Percentiles rank a stretch among this genome's conserved stretches.
These are phyloP conservation scores for Manis javanica DNA, from an alignment of 2,797 vertebrate genomes.

Conservation along the genomic window DNA sequence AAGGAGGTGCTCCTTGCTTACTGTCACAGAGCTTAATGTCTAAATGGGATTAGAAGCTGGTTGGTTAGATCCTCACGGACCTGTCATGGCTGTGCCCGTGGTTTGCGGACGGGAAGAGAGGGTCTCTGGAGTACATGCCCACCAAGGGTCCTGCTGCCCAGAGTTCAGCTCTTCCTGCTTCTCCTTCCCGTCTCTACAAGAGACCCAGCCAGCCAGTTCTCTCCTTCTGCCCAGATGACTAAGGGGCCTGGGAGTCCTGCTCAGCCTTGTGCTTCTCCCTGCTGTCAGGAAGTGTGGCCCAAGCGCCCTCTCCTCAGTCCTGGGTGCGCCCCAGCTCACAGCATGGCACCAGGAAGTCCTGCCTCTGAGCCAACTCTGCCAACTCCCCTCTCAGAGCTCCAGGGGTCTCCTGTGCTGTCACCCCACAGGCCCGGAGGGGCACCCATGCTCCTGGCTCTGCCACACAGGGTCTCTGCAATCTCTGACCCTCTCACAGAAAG, in stretches of 20 bases:
- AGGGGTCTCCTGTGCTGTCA: background rate
- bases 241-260: accelerated
- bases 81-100: accelerated
- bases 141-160: no score
- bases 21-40: background rate
- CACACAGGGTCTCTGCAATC: background rate
- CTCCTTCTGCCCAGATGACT: accelerated
- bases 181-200: background rate
- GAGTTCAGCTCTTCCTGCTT: background rate
- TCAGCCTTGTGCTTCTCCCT: background rate
- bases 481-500: background rate
- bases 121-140: background rate
- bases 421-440: accelerated
- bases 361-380: background rate
- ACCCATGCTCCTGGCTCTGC: background rate
- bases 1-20: background rate
- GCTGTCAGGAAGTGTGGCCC: accelerated
- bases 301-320: background rate
- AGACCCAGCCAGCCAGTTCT: accelerated
- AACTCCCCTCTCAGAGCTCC: background rate
- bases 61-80: background rate
- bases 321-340: background rate
- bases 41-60: background rate
- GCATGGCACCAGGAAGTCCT: accelerated
- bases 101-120: background rate